Percentiles rank a stretch among this genome's conserved stretches.
phyloP scores from a whole-genome alignment of 2,888 invertebrate genomes.

The Lagria hirta region DNA sequence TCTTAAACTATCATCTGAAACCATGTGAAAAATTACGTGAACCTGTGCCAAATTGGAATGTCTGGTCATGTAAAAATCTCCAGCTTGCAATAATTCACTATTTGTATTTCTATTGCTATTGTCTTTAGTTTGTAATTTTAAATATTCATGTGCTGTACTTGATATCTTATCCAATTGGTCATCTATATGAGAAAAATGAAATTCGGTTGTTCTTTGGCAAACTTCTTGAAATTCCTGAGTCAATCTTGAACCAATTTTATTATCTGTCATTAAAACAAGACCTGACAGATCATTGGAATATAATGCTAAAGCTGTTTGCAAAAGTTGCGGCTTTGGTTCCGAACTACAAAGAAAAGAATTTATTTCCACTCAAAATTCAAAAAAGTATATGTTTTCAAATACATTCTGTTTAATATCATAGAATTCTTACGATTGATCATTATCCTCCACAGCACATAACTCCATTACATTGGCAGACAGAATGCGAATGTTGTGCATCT shows the following conservation, averaged over 20 bases:
- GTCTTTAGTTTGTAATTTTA: conserved; percentile 35
- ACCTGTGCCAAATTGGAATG: conserved; percentile 94
- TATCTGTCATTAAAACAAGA: conserved; percentile 78
- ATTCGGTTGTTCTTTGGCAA: conserved; percentile 84
- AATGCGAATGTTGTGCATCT: conserved; percentile 96
- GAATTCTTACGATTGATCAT: conserved; percentile 41
- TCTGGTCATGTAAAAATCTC: conserved; percentile 82
- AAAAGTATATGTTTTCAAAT: conserved; percentile 8
- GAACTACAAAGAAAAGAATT: conserved; percentile 52
- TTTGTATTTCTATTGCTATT: conserved; percentile 36
- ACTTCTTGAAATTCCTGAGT: conserved; percentile 65
- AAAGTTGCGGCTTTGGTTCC: conserved; percentile 72
- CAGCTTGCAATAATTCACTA: conserved; percentile 69
- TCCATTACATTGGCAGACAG: conserved; percentile 83
- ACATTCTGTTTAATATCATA: conserved; percentile 1
- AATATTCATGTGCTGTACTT: conserved; percentile 42
- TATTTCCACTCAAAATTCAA: background rate
- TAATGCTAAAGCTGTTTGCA: conserved; percentile 91
- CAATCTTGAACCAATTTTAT: conserved; percentile 50
- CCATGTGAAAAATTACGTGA: conserved; percentile 94
- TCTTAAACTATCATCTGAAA: conserved; percentile 74
- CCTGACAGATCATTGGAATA: conserved; percentile 92
- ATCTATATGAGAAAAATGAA: conserved; percentile 88
- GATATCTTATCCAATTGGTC: conserved; percentile 77
- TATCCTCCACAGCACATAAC: conserved; percentile 63